Conservation (phyloP, 1,140 invertebrate genomes). For the Conus betulinus region DNA sequence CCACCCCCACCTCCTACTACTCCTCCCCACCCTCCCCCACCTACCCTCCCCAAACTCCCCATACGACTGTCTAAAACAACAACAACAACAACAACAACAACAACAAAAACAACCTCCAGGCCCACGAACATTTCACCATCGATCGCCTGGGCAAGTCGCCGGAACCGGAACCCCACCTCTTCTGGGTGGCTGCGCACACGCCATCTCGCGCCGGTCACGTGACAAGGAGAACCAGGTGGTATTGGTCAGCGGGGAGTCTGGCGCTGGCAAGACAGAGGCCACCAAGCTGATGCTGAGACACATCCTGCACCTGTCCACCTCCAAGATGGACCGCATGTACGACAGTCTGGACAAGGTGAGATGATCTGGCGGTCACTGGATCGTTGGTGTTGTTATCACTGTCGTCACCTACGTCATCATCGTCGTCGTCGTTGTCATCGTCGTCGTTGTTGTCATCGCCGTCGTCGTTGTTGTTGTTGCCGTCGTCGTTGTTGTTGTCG, state of each 20-base stretch:
- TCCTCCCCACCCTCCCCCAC: too few species aligned
- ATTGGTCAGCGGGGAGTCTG: slow-evolving; percentile 97
- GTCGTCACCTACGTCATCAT: too few species aligned
- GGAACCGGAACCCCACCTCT: slow-evolving; percentile 91
- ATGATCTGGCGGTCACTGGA: background rate
- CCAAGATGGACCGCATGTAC: slow-evolving; percentile 13
- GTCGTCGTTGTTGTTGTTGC: background rate
- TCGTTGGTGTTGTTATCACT: background rate
- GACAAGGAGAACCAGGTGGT: slow-evolving; percentile 86
- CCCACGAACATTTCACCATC: background rate
- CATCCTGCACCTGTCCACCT: slow-evolving; percentile 41
- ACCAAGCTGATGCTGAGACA: slow-evolving; percentile 60
- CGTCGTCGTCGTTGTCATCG: too few species aligned
- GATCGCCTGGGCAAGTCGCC: slow-evolving; percentile 73
- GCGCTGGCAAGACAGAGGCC: slow-evolving; percentile 74
- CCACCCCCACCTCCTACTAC: too few species aligned
- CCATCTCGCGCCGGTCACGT: slow-evolving; percentile 86
- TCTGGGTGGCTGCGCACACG: slow-evolving; percentile 83
- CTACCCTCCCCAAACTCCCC: background rate
- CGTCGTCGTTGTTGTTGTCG: background rate
- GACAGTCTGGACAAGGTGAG: slow-evolving; percentile 79
- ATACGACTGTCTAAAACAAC: background rate
- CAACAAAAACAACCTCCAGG: background rate
- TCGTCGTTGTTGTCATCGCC: too few species aligned
- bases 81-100: background rate